Percentiles rank a stretch among this genome's conserved stretches.
phyloP scores from a whole-genome alignment of 2,113 vertebrate species.

The Illadopsis cleaveri region DNA sequence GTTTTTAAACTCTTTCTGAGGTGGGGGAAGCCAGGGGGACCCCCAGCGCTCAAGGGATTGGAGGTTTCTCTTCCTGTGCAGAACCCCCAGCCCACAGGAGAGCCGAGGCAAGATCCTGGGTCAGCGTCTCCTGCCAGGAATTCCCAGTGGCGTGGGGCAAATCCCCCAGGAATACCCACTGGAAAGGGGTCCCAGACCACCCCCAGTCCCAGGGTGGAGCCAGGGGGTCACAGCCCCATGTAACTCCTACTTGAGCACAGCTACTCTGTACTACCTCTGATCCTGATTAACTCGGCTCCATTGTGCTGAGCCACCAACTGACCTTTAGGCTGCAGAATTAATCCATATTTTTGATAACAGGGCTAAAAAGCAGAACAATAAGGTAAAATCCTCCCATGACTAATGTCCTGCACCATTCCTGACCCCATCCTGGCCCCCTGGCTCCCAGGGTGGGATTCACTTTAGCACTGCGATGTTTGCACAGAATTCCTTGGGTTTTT shows the following conservation, averaged over 20 bases:
- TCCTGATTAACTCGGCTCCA: conserved; percentile 71
- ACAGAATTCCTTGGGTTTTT: conserved; percentile 21
- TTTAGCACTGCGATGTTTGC: conserved; percentile 62
- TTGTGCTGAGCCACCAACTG: conserved; percentile 76
- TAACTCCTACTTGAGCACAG: conserved; percentile 62
- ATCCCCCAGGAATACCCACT: background rate
- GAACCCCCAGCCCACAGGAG: background rate
- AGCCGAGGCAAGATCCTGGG: rapidly evolving
- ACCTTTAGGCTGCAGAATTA: conserved; percentile 71
- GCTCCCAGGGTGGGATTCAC: background rate
- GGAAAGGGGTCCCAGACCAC: background rate
- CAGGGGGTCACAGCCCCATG: background rate
- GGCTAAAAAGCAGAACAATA: conserved; percentile 40
- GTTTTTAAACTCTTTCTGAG: background rate
- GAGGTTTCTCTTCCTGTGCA: background rate
- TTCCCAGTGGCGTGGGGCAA: background rate
- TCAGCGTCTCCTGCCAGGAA: background rate
- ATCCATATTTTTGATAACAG: conserved; percentile 75
- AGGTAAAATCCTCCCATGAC: background rate
- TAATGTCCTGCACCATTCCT: background rate
- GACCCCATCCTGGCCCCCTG: background rate
- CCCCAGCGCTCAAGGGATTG: background rate
- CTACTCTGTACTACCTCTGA: conserved; percentile 70
- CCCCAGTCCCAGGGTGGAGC: background rate
- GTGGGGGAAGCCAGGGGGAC: background rate